These are phyloP conservation scores for Callocephalon fimbriatum DNA, from an alignment of 2,113 vertebrate genomes.

Conservation along the genomic window DNA sequence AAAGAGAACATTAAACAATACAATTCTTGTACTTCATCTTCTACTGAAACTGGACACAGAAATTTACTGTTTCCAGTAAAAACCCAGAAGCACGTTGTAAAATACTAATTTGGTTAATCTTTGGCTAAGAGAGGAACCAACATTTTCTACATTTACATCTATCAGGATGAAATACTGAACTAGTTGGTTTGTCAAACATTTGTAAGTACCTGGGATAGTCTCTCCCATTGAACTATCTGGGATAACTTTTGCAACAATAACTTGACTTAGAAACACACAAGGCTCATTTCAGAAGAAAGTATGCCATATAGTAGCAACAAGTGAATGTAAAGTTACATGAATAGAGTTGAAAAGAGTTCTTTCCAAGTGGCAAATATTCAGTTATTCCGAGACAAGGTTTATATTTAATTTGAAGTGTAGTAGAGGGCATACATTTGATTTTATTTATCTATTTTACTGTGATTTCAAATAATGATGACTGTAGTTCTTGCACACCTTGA, in stretches of 20 bases:
- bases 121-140: neutral
- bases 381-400: neutral
- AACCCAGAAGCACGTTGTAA: neutral
- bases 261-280: neutral
- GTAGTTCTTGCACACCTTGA: neutral
- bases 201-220: neutral
- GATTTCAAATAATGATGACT: neutral
- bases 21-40: neutral
- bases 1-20: neutral
- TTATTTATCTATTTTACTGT: neutral
- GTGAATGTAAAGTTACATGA: neutral
- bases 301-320: neutral
- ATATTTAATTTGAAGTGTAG: neutral
- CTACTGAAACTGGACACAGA: neutral
- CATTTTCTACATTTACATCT: neutral
- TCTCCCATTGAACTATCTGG: neutral
- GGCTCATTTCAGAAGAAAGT: neutral
- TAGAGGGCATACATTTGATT: neutral
- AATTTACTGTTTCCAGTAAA: neutral
- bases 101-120: neutral
- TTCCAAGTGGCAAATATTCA: neutral
- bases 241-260: neutral
- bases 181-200: neutral
- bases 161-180: neutral
- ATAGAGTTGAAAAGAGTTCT: neutral